Evolutionary conservation across 2,797 vertebrate species (phyloP), one percentile per base, ranked within the genome.

Genomic region (Limnodromus scolopaceus): DNA sequence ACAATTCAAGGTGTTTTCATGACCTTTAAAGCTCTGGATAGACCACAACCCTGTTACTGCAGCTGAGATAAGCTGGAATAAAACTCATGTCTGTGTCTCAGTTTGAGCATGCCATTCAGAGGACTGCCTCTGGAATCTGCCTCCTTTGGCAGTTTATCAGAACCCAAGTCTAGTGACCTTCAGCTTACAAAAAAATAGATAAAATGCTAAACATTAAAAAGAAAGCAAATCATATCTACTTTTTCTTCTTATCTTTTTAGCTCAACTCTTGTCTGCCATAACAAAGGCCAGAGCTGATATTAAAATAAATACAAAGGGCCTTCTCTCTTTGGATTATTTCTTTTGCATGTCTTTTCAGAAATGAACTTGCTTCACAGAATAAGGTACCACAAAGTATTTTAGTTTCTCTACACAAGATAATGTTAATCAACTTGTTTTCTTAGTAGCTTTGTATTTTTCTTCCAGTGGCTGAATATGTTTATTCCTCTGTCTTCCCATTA

Each of bases 11-110:
- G 91, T 87, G 39, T 1, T 96, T 92, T 64, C 0, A 1, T 95
- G 81, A 95, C 91, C 81, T 95, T 95, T 95, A 93, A 28, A 95
- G 27, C 14, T n/a, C 68, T 81, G 87, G 71, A 41, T 78, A 80
- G 74, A 92, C n/a, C 45, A 45, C 25, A 84, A 4, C 8, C 13
- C 53, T 72, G 32, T n/a, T 68, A 55, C 23, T 22, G 54, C 63
- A 93, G 38, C 49, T 71, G 72, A 97, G 77, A 93, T 84, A 93
- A 94, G 19, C 18, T 84, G 72, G 75, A 94, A 85, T 27, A 84
- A 89, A 84, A 61, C 65, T 94, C 65, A 65, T 24, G 30, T 87
- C 63, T 85, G 16, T 49, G 28, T 68, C 68, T 93, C 71, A 20
- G 41, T 92, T 79, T 74, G 49, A 58, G 32, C n/a, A 9, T 77